These are phyloP conservation scores for Platichthys stellatus DNA, from an alignment of 2,113 vertebrate species.

Conservation along the genomic window DNA sequence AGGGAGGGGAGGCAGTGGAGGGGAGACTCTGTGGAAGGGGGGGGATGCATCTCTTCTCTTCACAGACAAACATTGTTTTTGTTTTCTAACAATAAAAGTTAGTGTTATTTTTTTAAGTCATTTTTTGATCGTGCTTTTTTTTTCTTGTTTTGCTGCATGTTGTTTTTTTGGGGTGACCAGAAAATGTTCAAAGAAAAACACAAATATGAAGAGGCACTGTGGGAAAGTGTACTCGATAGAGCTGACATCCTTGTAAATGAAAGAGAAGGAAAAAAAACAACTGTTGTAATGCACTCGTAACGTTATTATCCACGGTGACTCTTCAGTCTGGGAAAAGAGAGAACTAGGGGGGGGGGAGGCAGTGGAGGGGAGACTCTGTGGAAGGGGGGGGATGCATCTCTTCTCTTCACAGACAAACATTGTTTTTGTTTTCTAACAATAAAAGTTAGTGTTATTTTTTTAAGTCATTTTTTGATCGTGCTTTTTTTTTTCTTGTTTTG, in stretches of 20 bases:
- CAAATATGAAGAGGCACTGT: conserved; percentile 4
- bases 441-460: not conserved
- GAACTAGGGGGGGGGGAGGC: conserved; percentile 10
- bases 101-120: not conserved
- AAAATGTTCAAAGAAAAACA: conserved; percentile 30
- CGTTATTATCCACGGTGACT: no score
- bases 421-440: not conserved
- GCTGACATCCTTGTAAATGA: conserved; percentile 26
- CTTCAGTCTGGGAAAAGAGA: no score
- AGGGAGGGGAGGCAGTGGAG: conserved; percentile 13
- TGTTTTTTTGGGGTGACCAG: conserved; percentile 10
- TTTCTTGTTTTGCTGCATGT: not conserved
- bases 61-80: conserved; percentile 2
- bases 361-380: conserved; percentile 12
- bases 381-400: conserved; percentile 44
- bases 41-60: conserved; percentile 37
- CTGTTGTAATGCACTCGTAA: no score
- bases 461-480: conserved; percentile 19
- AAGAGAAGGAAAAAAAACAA: conserved; percentile 50
- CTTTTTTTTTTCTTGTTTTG: not conserved
- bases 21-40: conserved; percentile 28
- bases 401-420: conserved; percentile 16
- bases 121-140: conserved; percentile 22
- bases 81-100: not conserved
- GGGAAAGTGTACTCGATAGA: conserved; percentile 14